phyloP scores from a whole-genome alignment of 2,888 invertebrate species.

The Harpagoxenus sublaevis region DNA sequence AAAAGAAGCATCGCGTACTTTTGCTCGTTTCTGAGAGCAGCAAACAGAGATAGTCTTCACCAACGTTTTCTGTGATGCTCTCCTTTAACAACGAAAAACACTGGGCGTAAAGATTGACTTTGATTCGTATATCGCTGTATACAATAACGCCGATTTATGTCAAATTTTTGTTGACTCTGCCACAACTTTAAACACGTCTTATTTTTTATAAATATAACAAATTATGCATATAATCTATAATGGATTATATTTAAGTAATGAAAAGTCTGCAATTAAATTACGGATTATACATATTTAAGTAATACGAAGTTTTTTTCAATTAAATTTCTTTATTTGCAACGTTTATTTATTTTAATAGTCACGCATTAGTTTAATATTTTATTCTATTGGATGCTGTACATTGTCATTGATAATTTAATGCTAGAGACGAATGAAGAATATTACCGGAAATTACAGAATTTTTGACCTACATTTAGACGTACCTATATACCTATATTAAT shows the following conservation, averaged over 20 bases:
- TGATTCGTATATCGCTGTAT: not conserved
- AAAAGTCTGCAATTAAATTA: not conserved
- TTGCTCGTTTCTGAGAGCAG: constrained; percentile 66
- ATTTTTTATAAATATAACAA: not conserved
- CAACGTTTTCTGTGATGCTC: constrained; percentile 61
- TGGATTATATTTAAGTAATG: not conserved
- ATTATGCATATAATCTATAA: not conserved
- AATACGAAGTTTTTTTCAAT: not conserved
- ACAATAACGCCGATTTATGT: constrained; percentile 12
- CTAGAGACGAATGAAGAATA: not conserved
- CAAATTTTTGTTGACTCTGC: not conserved
- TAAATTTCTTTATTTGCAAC: not conserved
- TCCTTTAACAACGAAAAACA: constrained; percentile 71
- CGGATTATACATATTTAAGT: not conserved
- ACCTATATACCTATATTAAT: not conserved
- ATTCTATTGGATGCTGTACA: constrained; percentile 5
- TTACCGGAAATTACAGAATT: not conserved
- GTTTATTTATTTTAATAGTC: not conserved
- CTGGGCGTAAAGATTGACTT: constrained; percentile 65
- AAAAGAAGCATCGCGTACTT: constrained; percentile 66
- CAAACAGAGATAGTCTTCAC: constrained; percentile 75
- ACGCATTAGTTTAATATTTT: not conserved
- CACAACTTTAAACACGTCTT: no score
- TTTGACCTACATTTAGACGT: not conserved
- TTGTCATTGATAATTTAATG: constrained; percentile 9